A percentile compares a stretch with the other conserved stretches of the same genome.
Conservation (phyloP, 1,140 invertebrate species). For the Euwallacea fornicatus region DNA sequence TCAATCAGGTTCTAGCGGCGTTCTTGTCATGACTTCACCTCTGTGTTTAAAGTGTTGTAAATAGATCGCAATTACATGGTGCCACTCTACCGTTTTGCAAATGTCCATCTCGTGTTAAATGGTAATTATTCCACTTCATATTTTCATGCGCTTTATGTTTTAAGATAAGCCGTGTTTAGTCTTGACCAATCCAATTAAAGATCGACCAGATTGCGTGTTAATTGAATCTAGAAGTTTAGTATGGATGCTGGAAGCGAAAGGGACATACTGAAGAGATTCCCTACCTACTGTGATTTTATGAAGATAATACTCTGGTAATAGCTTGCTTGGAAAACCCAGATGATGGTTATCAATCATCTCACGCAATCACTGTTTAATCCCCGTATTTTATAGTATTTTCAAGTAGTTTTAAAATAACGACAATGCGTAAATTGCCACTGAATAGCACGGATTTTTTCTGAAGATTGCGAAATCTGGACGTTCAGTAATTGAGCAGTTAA, state of each 20-base stretch:
- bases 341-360: too few species aligned
- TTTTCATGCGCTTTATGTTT: constrained; percentile 35
- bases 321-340: too few species aligned
- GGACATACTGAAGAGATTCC: background rate
- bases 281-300: too few species aligned
- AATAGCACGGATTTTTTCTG: too few species aligned
- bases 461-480: too few species aligned
- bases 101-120: constrained; percentile 35
- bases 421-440: too few species aligned
- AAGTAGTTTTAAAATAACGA: too few species aligned
- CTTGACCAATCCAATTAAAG: constrained; percentile 34
- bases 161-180: constrained; percentile 36
- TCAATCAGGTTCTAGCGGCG: background rate
- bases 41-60: background rate
- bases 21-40: background rate
- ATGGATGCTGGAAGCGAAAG: constrained; percentile 15
- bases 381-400: too few species aligned
- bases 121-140: constrained; percentile 38
- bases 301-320: too few species aligned
- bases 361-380: too few species aligned
- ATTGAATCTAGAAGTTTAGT: constrained; percentile 23
- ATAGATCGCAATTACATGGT: background rate
- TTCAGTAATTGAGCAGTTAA: too few species aligned
- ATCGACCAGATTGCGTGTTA: constrained; percentile 27
- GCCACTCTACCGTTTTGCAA: constrained; percentile 16